Evolutionary conservation across 1,140 invertebrate genomes (phyloP), one percentile per base, ranked within the genome.

Genomic region (Conopomorpha cramerella): DNA sequence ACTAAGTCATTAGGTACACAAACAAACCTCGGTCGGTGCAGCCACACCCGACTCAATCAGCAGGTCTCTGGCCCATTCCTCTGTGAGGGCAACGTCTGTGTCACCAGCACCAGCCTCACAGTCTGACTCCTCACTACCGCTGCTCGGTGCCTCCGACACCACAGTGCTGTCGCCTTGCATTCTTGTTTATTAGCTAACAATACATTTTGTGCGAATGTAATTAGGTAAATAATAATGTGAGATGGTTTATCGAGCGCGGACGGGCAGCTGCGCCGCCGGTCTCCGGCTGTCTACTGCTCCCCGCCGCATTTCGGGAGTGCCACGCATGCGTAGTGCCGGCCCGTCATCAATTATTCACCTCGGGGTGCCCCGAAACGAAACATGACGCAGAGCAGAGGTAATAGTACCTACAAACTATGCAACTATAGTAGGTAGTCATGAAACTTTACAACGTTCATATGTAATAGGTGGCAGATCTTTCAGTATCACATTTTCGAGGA

Each of bases 331-430:
- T 45, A 49, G 23, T 33, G 32, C 23, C 16, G 11, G 10, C 25
- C n/a, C 44, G 44, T 47, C 50, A 42, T 72, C 51, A 70, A 74
- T 74, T 74, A 74, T 72, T 74, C 70, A 74, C 59, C 43, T n/a
- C n/a, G n/a, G 64, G 51, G 51, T 51, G 50, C 67, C 57, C 58
- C 58, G 49, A 56, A 46, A 43, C 51, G 51, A 55, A n/a, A n/a
- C n/a, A n/a, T n/a, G n/a, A n/a, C n/a, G n/a, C n/a, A n/a, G n/a
- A n/a, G n/a, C n/a, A n/a, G n/a, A n/a, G n/a, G n/a, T n/a, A n/a
- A n/a, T n/a, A n/a, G n/a, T n/a, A n/a, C n/a, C n/a, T n/a, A n/a
- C n/a, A n/a, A n/a, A n/a, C n/a, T n/a, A n/a, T n/a, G n/a, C n/a
- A n/a, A n/a, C n/a, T n/a, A n/a, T n/a, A n/a, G n/a, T n/a, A n/a